Conservation (phyloP, 2,888 invertebrate genomes). For the Smittia aterrima region DNA sequence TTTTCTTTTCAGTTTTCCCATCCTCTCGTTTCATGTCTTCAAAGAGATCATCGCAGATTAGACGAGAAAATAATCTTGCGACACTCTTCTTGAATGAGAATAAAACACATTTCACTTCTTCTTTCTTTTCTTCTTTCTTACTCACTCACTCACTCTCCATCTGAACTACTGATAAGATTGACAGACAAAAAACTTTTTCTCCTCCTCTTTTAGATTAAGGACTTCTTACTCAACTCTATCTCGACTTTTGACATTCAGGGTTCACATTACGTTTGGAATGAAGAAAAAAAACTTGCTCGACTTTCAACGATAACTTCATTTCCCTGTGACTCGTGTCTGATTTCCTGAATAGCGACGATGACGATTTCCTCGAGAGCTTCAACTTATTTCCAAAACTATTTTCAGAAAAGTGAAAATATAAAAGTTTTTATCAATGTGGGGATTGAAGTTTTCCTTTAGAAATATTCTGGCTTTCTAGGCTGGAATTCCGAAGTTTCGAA, state of each 20-base stretch:
- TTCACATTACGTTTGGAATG: slow-evolving; percentile 16
- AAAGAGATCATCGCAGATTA: slow-evolving; percentile 27
- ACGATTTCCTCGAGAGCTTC: background rate
- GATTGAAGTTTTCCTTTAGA: background rate
- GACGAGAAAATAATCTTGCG: slow-evolving; percentile 29
- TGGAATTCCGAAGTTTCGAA: slow-evolving; percentile 28
- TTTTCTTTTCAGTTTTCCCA: slow-evolving; percentile 16
- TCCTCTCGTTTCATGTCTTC: background rate
- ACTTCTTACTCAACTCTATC: background rate
- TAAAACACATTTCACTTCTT: slow-evolving; percentile 3
- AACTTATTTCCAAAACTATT: background rate
- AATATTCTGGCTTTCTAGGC: background rate
- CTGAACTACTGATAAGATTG: slow-evolving; percentile 28
- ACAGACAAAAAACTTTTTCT: slow-evolving; percentile 15
- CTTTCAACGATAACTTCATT: slow-evolving; percentile 30
- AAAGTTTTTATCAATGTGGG: background rate
- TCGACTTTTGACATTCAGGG: slow-evolving; percentile 11
- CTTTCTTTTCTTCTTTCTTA: background rate
- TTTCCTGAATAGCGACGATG: slow-evolving; percentile 8
- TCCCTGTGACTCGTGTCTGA: slow-evolving; percentile 14
- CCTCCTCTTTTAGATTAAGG: background rate
- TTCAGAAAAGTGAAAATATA: background rate
- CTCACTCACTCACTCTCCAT: background rate
- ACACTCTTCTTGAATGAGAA: background rate
- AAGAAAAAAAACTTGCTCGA: background rate